These are phyloP conservation scores for Sternotherus odoratus DNA, from an alignment of 2,797 vertebrate genomes.

Conservation along the genomic window DNA sequence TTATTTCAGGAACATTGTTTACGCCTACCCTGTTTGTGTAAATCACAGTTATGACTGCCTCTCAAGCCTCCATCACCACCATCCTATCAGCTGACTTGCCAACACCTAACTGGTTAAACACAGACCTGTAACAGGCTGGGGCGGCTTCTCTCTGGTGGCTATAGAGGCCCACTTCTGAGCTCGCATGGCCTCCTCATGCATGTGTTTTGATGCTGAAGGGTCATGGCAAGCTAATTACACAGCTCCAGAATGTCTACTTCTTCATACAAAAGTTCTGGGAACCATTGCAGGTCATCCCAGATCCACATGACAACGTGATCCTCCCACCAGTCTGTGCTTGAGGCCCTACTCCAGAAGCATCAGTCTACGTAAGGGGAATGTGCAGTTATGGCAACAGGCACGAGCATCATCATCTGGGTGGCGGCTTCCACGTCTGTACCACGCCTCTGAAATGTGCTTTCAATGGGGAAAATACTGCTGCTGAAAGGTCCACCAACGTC, in stretches of 20 bases:
- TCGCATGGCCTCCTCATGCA: neutral
- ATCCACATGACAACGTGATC: neutral
- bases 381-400: neutral
- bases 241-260: neutral
- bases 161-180: neutral
- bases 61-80: neutral
- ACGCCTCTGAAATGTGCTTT: no score
- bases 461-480: no score
- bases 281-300: neutral
- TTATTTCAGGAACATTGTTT: no score
- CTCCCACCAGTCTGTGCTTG: neutral
- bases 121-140: neutral
- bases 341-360: neutral
- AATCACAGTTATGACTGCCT: neutral
- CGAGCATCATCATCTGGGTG: no score
- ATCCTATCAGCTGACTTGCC: neutral
- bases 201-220: neutral
- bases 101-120: neutral
- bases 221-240: neutral
- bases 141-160: neutral
- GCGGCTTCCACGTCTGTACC: no score
- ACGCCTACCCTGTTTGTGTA: no score
- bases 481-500: no score
- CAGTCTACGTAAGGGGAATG: neutral
- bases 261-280: neutral